Conservation (phyloP, 1,140 invertebrate species). For the Pachyrhynchus sulphureomaculatus region DNA sequence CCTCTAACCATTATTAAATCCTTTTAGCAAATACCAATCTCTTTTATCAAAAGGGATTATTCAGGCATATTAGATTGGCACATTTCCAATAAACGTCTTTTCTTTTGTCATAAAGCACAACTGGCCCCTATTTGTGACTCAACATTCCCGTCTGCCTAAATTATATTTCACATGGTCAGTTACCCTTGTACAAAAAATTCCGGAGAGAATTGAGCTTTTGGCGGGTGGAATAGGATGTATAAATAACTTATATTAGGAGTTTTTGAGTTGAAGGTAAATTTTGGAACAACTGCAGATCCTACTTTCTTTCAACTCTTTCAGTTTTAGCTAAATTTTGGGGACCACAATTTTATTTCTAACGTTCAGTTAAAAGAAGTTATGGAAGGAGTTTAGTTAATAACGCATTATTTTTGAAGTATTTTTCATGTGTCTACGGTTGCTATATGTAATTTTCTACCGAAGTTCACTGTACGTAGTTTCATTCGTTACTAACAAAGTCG, state of each 20-base stretch:
- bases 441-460: no score
- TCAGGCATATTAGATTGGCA: constrained; percentile 10
- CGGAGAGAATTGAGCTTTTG: constrained; percentile 9
- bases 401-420: no score
- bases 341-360: no score
- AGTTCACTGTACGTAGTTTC: no score
- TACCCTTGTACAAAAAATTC: constrained; percentile 17
- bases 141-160: constrained; percentile 17
- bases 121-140: constrained; percentile 17
- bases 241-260: constrained; percentile 13
- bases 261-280: not conserved
- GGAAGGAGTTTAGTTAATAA: no score
- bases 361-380: no score
- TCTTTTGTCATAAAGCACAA: constrained; percentile 8
- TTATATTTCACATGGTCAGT: constrained; percentile 32
- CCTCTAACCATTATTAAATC: no score
- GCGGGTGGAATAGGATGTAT: constrained; percentile 4
- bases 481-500: no score
- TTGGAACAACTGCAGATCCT: not conserved
- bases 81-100: constrained; percentile 6
- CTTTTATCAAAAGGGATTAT: not conserved
- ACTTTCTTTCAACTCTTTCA: not conserved
- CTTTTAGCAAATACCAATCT: no score
- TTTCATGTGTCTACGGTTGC: no score
- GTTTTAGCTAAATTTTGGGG: no score